Evolutionary conservation across 2,888 invertebrate species (phyloP).

Genomic region (Hermaeophaga mercurialis): DNA sequence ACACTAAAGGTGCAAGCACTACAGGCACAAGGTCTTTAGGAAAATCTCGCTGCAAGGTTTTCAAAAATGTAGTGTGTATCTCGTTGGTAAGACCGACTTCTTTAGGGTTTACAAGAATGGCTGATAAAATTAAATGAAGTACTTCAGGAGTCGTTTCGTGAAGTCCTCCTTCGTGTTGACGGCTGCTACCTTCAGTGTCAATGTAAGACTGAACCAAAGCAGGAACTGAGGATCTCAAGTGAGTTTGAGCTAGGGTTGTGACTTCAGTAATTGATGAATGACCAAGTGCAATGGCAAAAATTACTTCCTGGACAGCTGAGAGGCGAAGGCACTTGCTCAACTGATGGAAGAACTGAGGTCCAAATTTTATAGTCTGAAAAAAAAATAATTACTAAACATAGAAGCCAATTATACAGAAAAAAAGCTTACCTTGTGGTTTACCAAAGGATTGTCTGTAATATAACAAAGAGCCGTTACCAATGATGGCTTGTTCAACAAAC

Average conservation of each 20-base stretch:
- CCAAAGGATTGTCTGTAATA: conserved; percentile 82
- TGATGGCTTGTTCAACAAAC: conserved; percentile 83
- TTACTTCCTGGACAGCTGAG: conserved; percentile 88
- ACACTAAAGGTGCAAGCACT: conserved; percentile 85
- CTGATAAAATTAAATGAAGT: conserved; percentile 77
- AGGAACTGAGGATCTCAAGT: conserved; percentile 81
- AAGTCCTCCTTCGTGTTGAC: conserved; percentile 77
- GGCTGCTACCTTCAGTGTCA: conserved; percentile 75
- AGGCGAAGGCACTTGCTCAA: conserved; percentile 86
- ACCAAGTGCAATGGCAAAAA: conserved; percentile 83
- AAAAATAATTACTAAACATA: conserved; percentile 39
- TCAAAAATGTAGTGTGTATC: conserved; percentile 79
- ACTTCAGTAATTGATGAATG: conserved; percentile 81
- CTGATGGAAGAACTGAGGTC: conserved; percentile 80
- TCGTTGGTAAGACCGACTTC: conserved; percentile 71
- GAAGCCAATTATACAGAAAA: background rate
- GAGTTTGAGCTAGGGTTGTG: conserved; percentile 73
- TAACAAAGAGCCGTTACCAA: conserved; percentile 87
- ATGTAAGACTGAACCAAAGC: conserved; percentile 85
- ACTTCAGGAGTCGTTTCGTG: conserved; percentile 91
- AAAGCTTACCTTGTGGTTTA: conserved; percentile 70
- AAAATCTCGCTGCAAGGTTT: conserved; percentile 83
- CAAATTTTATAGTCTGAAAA: conserved; percentile 78
- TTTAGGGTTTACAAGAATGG: conserved; percentile 67
- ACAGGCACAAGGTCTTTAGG: conserved; percentile 87